Evolutionary conservation across 2,113 vertebrate genomes (phyloP).

Genomic region (Pangasianodon gigas): DNA sequence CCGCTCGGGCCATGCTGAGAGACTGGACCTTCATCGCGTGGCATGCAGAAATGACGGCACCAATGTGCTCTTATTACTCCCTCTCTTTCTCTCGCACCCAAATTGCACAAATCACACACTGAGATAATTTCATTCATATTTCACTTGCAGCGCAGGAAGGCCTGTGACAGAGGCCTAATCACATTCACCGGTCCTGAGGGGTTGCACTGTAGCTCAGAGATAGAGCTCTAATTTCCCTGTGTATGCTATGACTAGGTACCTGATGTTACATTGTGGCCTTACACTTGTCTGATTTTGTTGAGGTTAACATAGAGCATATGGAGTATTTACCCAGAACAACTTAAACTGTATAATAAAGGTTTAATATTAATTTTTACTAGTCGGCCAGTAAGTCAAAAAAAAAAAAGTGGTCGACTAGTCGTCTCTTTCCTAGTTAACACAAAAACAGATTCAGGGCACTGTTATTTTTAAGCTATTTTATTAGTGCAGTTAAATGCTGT

Average conservation of each 20-base stretch:
- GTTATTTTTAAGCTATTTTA: background rate
- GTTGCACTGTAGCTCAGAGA: constrained; percentile 33
- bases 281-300: background rate
- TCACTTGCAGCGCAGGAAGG: constrained; percentile 81
- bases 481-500: background rate
- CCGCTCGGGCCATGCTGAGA: constrained; percentile 53
- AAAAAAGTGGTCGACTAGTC: background rate
- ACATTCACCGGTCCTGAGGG: constrained; percentile 39
- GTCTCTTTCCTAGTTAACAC: background rate
- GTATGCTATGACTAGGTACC: constrained; percentile 18
- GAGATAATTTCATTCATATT: constrained; percentile 92
- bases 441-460: background rate
- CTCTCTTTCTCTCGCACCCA: constrained; percentile 39
- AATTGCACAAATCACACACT: constrained; percentile 68
- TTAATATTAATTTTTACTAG: background rate
- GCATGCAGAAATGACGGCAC: constrained; percentile 79
- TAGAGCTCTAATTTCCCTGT: constrained; percentile 38
- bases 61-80: constrained; percentile 80
- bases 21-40: constrained; percentile 78
- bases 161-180: constrained; percentile 80
- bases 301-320: background rate
- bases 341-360: background rate
- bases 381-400: background rate
- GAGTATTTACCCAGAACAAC: background rate
- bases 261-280: constrained; percentile 2